These are phyloP conservation scores for Hyaena hyaena DNA, from an alignment of 2,113 vertebrate species.

Conservation along the genomic window DNA sequence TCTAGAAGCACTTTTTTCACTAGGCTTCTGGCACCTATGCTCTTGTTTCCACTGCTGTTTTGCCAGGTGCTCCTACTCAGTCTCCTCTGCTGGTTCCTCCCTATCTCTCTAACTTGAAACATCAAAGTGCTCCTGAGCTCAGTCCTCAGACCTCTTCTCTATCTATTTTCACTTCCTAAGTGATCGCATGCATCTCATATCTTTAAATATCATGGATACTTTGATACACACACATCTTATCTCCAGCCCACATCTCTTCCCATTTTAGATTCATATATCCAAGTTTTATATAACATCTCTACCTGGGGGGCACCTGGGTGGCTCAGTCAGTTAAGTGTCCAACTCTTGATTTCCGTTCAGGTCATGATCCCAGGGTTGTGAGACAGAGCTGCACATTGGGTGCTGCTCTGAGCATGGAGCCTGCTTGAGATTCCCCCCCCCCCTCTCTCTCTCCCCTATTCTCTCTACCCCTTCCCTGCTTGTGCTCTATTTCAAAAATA, in stretches of 20 bases:
- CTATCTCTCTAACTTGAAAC: not conserved
- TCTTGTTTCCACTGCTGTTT: not conserved
- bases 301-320: not conserved
- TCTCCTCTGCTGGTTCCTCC: not conserved
- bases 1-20: not conserved
- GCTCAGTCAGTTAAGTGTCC: too few species aligned
- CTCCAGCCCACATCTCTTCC: not conserved
- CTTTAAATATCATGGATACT: slow-evolving; percentile 5
- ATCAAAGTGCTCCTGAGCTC: not conserved
- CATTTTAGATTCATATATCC: not conserved
- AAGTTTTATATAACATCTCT: slow-evolving; percentile 38
- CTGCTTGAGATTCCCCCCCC: too few species aligned
- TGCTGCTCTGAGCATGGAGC: too few species aligned
- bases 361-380: too few species aligned
- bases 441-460: too few species aligned
- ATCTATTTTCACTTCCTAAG: not conserved
- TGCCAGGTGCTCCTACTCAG: not conserved
- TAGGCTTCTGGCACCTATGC: not conserved
- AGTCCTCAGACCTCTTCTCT: not conserved
- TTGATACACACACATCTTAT: not conserved
- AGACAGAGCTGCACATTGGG: too few species aligned
- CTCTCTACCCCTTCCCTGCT: too few species aligned
- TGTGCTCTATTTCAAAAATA: too few species aligned
- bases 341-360: too few species aligned
- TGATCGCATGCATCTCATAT: not conserved